Evolutionary conservation across 2,888 invertebrate genomes (phyloP), one percentile per base, ranked within the genome.

Genomic region (Heterodera filipjevi): DNA sequence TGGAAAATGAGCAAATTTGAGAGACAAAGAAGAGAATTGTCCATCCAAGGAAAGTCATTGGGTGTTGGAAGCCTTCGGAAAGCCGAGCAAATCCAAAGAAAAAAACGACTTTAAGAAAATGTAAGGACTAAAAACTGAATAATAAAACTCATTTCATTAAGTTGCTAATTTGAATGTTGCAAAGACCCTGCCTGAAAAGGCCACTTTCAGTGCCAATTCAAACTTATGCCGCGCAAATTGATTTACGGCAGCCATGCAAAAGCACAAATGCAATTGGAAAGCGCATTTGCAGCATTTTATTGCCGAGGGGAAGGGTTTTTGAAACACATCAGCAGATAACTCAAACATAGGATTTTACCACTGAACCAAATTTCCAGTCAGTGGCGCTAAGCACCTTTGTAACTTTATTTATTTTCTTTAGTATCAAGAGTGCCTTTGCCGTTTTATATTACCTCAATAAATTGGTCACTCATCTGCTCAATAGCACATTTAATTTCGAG

Each of bases 191-290:
- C 75, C 75, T 6, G 66, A 75, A 0, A 33, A 46, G 35, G 49
- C 49, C 49, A 27, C n/a, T 46, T 10, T n/a, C 19, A 44, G 16
- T n/a, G 59, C 44, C 66, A 59, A 3, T 33, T 64, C 75, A 64
- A 64, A 75, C 75, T 75, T 19, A n/a, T 75, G 39, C 14, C 32
- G 32, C 10, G 22, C 68, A 16, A 27, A 35, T 27, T 66, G 59
- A 75, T 75, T 33, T 75, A 53, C 33, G 66, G 75, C 75, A 64
- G 75, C 75, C 75, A 64, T 75, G 75, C 75, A 66, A 35, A 30
- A n/a, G 19, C 22, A n/a, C 32, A 75, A 66, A 33, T 16, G 27
- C 59, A 35, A 33, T 44, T 44, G 32, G 30, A 35, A 68, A 32
- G 68, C 32, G 33, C 30, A 66, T 27, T 66, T n/a, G n/a, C 6